A percentile compares a stretch with the other conserved stretches of the same genome.
These are phyloP conservation scores for Rhamphomyia laevipes DNA, from an alignment of 2,888 invertebrate species.

Conservation along the genomic window DNA sequence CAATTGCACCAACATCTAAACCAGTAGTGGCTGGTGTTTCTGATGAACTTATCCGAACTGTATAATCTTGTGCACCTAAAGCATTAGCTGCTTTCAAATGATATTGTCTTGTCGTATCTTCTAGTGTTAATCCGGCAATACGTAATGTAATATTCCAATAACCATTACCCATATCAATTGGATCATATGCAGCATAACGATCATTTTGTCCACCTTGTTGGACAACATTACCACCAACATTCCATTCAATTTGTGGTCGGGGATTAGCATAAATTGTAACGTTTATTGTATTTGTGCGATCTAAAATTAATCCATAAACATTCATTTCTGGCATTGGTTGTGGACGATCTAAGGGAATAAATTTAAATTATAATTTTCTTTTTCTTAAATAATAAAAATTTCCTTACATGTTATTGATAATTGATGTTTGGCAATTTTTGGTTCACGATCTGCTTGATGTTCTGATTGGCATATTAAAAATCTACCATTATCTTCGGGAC, in stretches of 20 bases:
- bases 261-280: slow-evolving; percentile 66
- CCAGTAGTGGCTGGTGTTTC: slow-evolving; percentile 53
- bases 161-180: slow-evolving; percentile 42
- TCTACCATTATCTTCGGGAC: slow-evolving; percentile 53
- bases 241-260: slow-evolving; percentile 56
- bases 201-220: slow-evolving; percentile 38
- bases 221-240: slow-evolving; percentile 43
- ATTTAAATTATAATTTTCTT: background rate
- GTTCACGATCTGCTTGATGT: slow-evolving; percentile 41
- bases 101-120: slow-evolving; percentile 64
- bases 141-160: slow-evolving; percentile 55
- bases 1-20: slow-evolving; percentile 62
- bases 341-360: slow-evolving; percentile 49
- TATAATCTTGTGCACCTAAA: slow-evolving; percentile 52
- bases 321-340: slow-evolving; percentile 46
- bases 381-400: background rate
- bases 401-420: slow-evolving; percentile 50
- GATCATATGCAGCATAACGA: slow-evolving; percentile 31
- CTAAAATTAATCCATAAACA: slow-evolving; percentile 62
- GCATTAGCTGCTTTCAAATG: slow-evolving; percentile 54
- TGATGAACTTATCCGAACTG: slow-evolving; percentile 57
- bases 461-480: slow-evolving; percentile 53
- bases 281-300: slow-evolving; percentile 56
- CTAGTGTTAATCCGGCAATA: slow-evolving; percentile 54
- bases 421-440: slow-evolving; percentile 26